Conservation (phyloP, 2,888 invertebrate species). For the Minunthozetes semirufus region DNA sequence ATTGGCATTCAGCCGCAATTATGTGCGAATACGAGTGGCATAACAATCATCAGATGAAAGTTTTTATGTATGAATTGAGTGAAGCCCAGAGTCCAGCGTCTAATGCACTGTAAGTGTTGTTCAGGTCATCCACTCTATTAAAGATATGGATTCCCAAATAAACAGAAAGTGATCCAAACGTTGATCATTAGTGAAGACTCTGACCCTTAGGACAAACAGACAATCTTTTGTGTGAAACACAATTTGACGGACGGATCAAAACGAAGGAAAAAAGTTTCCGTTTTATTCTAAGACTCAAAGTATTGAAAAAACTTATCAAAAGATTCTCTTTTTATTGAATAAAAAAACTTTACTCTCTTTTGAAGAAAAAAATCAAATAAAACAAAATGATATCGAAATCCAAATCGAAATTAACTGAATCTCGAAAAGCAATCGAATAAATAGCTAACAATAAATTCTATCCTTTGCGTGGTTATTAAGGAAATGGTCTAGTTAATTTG, state of each 20-base stretch:
- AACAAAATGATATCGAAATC: no score
- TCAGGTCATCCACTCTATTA: neutral
- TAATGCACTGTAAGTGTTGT: neutral
- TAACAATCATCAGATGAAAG: constrained; percentile 3
- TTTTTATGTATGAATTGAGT: neutral
- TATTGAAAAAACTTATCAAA: no score
- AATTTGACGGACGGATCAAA: neutral
- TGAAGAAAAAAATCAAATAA: no score
- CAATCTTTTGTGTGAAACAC: neutral
- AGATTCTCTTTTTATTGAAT: no score
- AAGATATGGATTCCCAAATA: constrained; percentile 4
- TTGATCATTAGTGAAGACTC: constrained; percentile 12
- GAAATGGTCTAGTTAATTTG: no score
- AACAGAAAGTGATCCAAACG: neutral
- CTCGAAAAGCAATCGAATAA: no score
- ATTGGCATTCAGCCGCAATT: neutral
- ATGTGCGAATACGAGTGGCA: neutral
- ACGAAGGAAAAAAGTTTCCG: neutral
- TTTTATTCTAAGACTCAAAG: neutral
- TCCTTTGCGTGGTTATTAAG: no score
- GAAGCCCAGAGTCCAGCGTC: neutral
- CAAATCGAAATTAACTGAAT: no score
- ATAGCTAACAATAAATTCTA: no score
- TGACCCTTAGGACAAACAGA: constrained; percentile 6
- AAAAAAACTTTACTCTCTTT: no score